Evolutionary conservation across 2,797 vertebrate genomes (phyloP), one percentile per base, ranked within the genome.

Genomic region (Sebastes matsubarae): DNA sequence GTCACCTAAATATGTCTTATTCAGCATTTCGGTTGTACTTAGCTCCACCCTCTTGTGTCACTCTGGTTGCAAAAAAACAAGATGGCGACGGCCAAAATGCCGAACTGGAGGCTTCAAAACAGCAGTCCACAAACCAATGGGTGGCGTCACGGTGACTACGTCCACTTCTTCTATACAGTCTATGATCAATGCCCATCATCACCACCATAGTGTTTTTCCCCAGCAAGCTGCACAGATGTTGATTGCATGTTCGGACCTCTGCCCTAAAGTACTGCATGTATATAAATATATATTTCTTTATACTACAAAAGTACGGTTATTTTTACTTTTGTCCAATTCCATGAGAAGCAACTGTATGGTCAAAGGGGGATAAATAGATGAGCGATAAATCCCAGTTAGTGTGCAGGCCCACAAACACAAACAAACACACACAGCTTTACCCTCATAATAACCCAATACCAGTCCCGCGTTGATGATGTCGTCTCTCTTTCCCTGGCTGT

Each of bases 401-500:
- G 25, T 66, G 10, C 8, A 68, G 11, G 8, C 11, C 2, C 11
- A 50, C 29, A 18, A 16, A 64, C 6, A 73, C 24, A 69, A 10
- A 76, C 58, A 72, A 8, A 65, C 24, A 68, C 36, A 76, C 64
- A 58, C 65, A 58, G n/a, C 50, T 61, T 74, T 67, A 29, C 42
- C 30, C 52, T 77, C 75, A 79, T 74, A 72, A 64, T 50, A 84
- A 77, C 34, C 74, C 72, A 30, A 34, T 76, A 87, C 84, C 78
- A 50, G 82, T 83, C 80, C 84, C 81, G 61, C 72, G 8, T 27
- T 75, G 72, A 87, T 84, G 80, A 91, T 89, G 86, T 87, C 66
- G 64, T 86, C 78, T 87, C 83, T 80, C 69, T 79, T 68, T 87
- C 83, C 82, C 30, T 13, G 5, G 76, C 90, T 93, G 93, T 93